Percentiles rank a stretch among this genome's conserved stretches.
Evolutionary conservation across 2,797 vertebrate species (phyloP).

Genomic region (Hirundo rustica): DNA sequence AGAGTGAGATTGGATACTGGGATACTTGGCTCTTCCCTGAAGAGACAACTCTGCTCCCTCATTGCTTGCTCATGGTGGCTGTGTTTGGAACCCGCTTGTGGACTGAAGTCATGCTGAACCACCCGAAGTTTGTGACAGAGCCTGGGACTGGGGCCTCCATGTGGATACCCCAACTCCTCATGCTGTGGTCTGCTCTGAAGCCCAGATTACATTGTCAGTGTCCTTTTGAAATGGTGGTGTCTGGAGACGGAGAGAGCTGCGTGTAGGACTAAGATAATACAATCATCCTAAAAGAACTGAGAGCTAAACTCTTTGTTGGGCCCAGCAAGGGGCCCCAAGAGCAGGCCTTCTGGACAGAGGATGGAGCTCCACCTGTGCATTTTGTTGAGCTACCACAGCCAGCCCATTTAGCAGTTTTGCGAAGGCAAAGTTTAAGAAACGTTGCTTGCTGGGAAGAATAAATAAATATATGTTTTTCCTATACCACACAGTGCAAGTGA

Average conservation of each 20-base stretch:
- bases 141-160: background rate
- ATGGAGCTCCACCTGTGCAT: background rate
- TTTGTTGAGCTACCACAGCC: background rate
- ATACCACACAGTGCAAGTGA: background rate
- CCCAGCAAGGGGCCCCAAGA: background rate
- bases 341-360: background rate
- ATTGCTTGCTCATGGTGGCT: background rate
- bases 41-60: background rate
- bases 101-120: background rate
- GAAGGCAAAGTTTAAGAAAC: background rate
- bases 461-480: background rate
- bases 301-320: background rate
- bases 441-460: background rate
- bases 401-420: background rate
- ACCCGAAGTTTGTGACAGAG: background rate
- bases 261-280: background rate
- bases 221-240: background rate
- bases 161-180: accelerated
- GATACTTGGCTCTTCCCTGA: background rate
- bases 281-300: background rate
- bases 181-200: background rate
- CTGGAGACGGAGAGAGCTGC: background rate
- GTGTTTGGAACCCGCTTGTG: background rate
- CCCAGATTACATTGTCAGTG: background rate
- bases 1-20: background rate